Evolutionary conservation across 2,888 invertebrate species (phyloP), one percentile per base, ranked within the genome.

Genomic region (Chironomus riparius): DNA sequence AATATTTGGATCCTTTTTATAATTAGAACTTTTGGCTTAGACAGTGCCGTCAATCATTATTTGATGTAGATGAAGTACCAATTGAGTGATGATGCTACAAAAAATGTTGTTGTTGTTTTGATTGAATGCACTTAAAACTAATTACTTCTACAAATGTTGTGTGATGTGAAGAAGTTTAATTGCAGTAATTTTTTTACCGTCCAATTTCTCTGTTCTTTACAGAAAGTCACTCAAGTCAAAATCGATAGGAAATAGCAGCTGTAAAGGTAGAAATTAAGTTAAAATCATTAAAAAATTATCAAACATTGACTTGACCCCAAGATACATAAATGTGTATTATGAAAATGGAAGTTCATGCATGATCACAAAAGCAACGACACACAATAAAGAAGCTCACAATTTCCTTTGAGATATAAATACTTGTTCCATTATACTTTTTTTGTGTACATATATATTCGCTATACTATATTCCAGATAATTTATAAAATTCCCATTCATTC

Each of bases 171-270:
- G 38, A 56, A 56, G 7, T 56, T 68, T 48, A 48, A 22, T 74
- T 21, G 2, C 47, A 50, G 15, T 18, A 56, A 56, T 15, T 56
- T 56, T 50, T 56, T 38, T 38, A 10, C 2, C 10, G 7, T 38
- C n/a, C 38, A n/a, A 15, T 15, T 15, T 18, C 5, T 7, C 5
- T 56, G 15, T 18, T 18, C 1, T 47, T 73, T 21, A 74, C 28
- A 74, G 68, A 21, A 74, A 74, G 5, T 74, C 74, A 24, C 68
- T 74, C 65, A 74, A 68, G 15, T 74, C 74, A 62, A 74, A 74
- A 22, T 74, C 74, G 65, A 74, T 74, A 18, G 74, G 74, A 18
- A 74, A 74, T 47, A 74, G 68, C n/a, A 74, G n/a, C 74, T 74
- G 47, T 21, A 73, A 73, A 47, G 13, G 62, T 18, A 21, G 12